phyloP scores from a whole-genome alignment of 1,140 invertebrate genomes.

The Thaumatotibia leucotreta region DNA sequence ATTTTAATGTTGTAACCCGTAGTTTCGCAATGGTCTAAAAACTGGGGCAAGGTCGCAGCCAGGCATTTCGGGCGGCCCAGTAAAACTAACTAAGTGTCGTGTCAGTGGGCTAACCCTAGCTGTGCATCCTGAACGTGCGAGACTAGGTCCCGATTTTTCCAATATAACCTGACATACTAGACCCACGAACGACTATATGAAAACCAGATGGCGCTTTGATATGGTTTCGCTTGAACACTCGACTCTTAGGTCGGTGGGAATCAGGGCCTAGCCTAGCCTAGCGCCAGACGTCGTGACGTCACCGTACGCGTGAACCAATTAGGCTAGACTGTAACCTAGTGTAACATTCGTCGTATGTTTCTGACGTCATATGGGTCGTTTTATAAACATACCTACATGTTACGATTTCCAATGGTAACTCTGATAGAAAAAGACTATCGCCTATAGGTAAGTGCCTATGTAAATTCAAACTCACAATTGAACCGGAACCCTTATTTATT shows the following conservation, averaged over 20 bases:
- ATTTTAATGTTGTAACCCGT: neutral
- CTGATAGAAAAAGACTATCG: no score
- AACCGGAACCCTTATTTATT: no score
- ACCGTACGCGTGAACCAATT: neutral
- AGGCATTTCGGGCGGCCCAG: neutral
- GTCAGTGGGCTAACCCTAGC: no score
- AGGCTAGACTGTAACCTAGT: neutral
- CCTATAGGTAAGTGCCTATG: no score
- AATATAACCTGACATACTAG: no score
- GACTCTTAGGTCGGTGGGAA: neutral
- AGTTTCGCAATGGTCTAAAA: neutral
- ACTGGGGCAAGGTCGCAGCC: neutral
- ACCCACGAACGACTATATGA: no score
- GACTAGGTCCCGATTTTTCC: no score
- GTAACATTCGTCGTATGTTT: neutral
- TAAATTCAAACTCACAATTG: no score
- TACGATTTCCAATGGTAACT: no score
- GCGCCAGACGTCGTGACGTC: neutral
- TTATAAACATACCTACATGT: neutral
- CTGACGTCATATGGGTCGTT: neutral
- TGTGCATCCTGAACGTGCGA: no score
- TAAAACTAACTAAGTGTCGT: neutral
- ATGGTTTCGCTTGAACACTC: neutral
- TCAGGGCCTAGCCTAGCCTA: neutral
- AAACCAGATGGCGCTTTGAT: no score